These are phyloP conservation scores for Protobothrops flavoviridis DNA, from an alignment of 2,113 vertebrate species.

Conservation along the genomic window DNA sequence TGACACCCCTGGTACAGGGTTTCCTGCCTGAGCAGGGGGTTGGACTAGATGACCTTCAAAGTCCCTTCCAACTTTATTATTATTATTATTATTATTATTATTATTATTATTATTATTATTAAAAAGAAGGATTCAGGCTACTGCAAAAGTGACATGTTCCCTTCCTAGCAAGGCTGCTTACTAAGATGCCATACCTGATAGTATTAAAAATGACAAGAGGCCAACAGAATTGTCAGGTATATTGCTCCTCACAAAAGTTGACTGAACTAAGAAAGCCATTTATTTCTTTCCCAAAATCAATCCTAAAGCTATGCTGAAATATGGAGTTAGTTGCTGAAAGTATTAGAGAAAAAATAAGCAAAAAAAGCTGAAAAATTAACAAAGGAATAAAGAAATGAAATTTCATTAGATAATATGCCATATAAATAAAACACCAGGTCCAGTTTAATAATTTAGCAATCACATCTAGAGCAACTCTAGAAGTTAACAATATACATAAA, in stretches of 20 bases:
- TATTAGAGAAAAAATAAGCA: neutral
- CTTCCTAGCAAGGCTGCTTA: neutral
- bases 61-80: too few relatives aligned
- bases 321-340: neutral
- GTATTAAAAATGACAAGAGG: neutral
- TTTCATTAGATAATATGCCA: neutral
- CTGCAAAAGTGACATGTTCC: neutral
- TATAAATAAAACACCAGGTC: neutral
- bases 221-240: neutral
- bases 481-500: neutral
- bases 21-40: too few relatives aligned
- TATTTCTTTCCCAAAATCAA: neutral
- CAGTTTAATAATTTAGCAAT: neutral
- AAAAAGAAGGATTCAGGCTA: neutral
- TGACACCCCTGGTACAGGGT: too few relatives aligned
- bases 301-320: neutral
- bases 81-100: too few relatives aligned
- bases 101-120: neutral
- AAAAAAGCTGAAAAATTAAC: neutral
- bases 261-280: neutral
- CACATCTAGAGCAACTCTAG: neutral
- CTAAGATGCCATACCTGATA: neutral
- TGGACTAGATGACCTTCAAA: too few relatives aligned
- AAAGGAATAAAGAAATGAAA: neutral
- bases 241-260: neutral